Conservation (phyloP, 2,888 invertebrate species). For the Pammene fasciana region DNA sequence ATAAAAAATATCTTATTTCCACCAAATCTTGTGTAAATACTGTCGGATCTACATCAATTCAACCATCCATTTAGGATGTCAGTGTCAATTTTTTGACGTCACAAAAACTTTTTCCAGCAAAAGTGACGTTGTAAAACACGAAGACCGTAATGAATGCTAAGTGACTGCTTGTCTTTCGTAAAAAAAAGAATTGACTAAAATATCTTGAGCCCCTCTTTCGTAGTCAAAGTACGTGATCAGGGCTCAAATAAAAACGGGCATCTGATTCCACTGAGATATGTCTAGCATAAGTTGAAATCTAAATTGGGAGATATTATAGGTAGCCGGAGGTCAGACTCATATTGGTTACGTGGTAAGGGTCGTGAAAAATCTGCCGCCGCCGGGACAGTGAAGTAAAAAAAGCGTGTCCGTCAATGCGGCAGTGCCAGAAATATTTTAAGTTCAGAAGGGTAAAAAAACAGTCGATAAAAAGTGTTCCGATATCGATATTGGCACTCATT, state of each 20-base stretch:
- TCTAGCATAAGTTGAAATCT: not conserved
- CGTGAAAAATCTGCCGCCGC: slow-evolving; percentile 30
- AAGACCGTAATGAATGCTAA: slow-evolving; percentile 40
- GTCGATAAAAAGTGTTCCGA: not conserved
- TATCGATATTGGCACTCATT: too few relatives aligned
- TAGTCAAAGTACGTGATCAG: too few relatives aligned
- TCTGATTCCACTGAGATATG: too few relatives aligned
- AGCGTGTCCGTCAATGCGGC: slow-evolving; percentile 19
- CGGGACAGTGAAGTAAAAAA: slow-evolving; percentile 21
- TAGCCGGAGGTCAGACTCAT: not conserved
- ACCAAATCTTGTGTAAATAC: too few relatives aligned
- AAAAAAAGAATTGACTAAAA: not conserved
- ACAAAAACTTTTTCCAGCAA: slow-evolving; percentile 22
- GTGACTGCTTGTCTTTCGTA: slow-evolving; percentile 20
- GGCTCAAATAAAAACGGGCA: too few relatives aligned
- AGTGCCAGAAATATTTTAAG: not conserved
- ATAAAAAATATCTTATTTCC: too few relatives aligned
- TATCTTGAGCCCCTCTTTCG: not conserved
- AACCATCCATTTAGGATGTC: not conserved
- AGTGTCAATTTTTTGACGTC: slow-evolving; percentile 9
- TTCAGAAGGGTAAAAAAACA: not conserved
- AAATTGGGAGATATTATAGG: not conserved
- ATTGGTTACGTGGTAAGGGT: not conserved
- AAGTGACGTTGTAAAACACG: slow-evolving; percentile 39
- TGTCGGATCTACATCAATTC: not conserved